phyloP scores from a whole-genome alignment of 2,797 vertebrate genomes.

The Lemur catta region DNA sequence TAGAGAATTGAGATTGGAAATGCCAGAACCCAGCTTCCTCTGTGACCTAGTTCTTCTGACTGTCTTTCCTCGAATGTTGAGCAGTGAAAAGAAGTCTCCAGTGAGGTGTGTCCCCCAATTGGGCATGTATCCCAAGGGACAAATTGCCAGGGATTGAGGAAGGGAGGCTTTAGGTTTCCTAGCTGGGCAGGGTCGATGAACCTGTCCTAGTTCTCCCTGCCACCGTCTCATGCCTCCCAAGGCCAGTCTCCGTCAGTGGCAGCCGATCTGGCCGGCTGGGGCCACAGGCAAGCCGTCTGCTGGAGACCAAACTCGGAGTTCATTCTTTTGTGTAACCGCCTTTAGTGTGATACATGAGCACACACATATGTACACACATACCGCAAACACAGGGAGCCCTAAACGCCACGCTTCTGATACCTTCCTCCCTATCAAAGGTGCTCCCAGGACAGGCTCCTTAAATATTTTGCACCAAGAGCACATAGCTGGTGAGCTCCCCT shows the following conservation, averaged over 20 bases:
- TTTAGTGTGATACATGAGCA: neutral
- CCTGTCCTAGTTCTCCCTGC: neutral
- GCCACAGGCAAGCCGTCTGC: accelerated
- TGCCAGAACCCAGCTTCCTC: neutral
- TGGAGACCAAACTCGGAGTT: neutral
- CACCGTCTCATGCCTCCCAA: accelerated
- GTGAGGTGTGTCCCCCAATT: neutral
- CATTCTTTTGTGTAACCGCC: neutral
- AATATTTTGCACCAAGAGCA: neutral
- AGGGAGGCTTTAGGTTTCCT: neutral
- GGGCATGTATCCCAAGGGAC: neutral
- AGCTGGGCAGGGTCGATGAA: neutral
- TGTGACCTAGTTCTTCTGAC: neutral
- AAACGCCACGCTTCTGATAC: accelerated
- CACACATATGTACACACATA: neutral
- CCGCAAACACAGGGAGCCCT: no score
- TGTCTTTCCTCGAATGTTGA: neutral
- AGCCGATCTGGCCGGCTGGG: neutral
- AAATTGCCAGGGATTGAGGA: neutral
- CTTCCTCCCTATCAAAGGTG: neutral
- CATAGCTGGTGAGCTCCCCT: accelerated
- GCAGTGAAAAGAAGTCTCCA: neutral
- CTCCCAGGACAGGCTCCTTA: neutral
- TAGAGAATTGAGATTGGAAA: neutral
- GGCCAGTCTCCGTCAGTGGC: neutral